Evolutionary conservation across 1,140 invertebrate species (phyloP).

Genomic region (Drosophila ogumai): DNA sequence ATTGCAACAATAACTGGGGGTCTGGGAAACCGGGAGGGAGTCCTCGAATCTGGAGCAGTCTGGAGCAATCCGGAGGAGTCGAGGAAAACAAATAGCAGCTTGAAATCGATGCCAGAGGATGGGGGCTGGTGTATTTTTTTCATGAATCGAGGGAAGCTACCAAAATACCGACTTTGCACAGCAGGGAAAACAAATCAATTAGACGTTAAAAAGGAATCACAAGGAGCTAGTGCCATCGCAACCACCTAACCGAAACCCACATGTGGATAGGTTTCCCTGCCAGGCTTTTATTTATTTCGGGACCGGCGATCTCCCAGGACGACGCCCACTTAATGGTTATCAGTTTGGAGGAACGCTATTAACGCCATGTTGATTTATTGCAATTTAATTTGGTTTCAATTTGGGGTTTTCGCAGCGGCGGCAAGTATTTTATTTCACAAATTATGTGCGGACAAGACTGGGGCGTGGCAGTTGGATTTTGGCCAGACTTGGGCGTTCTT

Average conservation of each 20-base stretch:
- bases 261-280: conserved; percentile 39
- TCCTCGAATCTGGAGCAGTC: conserved; percentile 1
- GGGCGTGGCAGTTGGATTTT: conserved; percentile 54
- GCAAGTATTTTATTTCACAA: conserved; percentile 78
- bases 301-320: conserved; percentile 53
- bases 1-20: conserved; percentile 43
- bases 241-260: conserved; percentile 24
- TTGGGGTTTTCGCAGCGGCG: conserved; percentile 49
- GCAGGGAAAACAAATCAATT: conserved; percentile 72
- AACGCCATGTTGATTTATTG: conserved; percentile 79
- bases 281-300: conserved; percentile 57
- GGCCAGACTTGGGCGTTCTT: conserved; percentile 25
- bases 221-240: conserved; percentile 8
- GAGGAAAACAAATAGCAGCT: conserved; percentile 60
- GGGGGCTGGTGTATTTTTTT: not conserved
- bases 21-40: not conserved
- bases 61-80: not conserved
- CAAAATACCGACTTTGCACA: conserved; percentile 46
- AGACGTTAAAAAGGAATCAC: conserved; percentile 67
- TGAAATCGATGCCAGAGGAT: conserved; percentile 45
- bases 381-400: conserved; percentile 82
- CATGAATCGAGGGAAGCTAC: conserved; percentile 24
- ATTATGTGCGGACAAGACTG: conserved; percentile 77
- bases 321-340: conserved; percentile 80
- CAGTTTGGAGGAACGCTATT: conserved; percentile 72